These are phyloP conservation scores for Zaprionus lachaisei DNA, from an alignment of 1,140 invertebrate genomes.

Conservation along the genomic window DNA sequence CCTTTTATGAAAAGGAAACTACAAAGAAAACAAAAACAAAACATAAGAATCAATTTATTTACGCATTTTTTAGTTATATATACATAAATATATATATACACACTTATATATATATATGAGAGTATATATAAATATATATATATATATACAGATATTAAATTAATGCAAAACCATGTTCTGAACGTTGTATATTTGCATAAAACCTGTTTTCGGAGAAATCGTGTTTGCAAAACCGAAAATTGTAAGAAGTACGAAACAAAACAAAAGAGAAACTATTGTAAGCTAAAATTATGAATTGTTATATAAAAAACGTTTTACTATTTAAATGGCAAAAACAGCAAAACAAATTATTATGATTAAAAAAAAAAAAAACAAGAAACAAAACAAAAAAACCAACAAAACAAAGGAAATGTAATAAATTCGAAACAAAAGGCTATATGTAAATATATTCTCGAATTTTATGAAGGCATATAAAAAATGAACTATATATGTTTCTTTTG, in stretches of 20 bases:
- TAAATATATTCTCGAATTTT: constrained; percentile 44
- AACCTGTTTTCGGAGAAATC: constrained; percentile 58
- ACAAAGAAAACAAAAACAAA: constrained; percentile 23
- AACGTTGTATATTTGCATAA: constrained; percentile 73
- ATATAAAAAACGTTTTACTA: constrained; percentile 76
- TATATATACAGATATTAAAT: constrained; percentile 67
- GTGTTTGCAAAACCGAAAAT: constrained; percentile 62
- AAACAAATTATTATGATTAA: constrained; percentile 54
- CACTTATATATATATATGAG: constrained; percentile 55
- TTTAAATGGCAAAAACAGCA: constrained; percentile 68
- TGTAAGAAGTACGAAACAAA: constrained; percentile 69
- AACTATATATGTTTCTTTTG: background rate
- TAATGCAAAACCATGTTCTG: constrained; percentile 67
- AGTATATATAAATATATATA: constrained; percentile 48
- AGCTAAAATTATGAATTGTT: constrained; percentile 83
- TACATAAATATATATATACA: constrained; percentile 54
- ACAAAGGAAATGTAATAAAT: constrained; percentile 70
- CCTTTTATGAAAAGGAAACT: constrained; percentile 77
- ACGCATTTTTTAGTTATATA: constrained; percentile 82
- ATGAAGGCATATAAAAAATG: constrained; percentile 15
- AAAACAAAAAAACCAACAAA: constrained; percentile 42
- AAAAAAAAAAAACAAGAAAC: constrained; percentile 32
- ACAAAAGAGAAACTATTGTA: constrained; percentile 61
- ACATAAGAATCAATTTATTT: constrained; percentile 65
- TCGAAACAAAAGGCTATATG: constrained; percentile 60